A percentile compares a stretch with the other conserved stretches of the same genome.
These are phyloP conservation scores for Dendrolimus houi DNA, from an alignment of 2,888 invertebrate species.

Conservation along the genomic window DNA sequence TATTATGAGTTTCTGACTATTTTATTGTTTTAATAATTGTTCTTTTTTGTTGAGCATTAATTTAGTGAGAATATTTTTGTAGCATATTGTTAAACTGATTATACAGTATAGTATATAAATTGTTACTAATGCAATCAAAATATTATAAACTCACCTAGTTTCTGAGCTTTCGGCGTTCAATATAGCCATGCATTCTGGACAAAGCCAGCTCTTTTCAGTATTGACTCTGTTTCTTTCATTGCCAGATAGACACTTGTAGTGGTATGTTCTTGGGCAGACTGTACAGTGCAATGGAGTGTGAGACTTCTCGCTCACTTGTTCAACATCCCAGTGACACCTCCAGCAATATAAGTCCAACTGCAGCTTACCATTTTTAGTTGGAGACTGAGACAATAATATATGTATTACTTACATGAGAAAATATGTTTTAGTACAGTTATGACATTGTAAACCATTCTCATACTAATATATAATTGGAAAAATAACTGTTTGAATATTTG, in stretches of 20 bases:
- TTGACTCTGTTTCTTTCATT: conserved; percentile 61
- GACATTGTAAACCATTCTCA: neutral
- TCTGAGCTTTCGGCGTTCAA: conserved; percentile 84
- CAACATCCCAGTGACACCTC: conserved; percentile 88
- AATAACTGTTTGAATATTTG: too few relatives aligned
- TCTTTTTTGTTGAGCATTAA: too few relatives aligned
- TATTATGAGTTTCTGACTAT: too few relatives aligned
- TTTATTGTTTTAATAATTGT: too few relatives aligned
- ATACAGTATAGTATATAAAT: conserved; percentile 2
- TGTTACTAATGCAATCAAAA: too few relatives aligned
- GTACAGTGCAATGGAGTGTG: conserved; percentile 79
- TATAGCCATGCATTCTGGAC: conserved; percentile 89
- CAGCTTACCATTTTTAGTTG: conserved; percentile 32
- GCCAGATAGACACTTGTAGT: conserved; percentile 83
- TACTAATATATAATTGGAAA: too few relatives aligned
- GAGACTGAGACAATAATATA: conserved; percentile 19
- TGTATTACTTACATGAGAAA: neutral
- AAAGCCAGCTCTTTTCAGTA: conserved; percentile 80
- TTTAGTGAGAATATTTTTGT: neutral
- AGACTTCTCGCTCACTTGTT: conserved; percentile 51
- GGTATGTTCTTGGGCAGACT: conserved; percentile 90
- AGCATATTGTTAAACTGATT: neutral
- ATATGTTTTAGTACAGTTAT: too few relatives aligned
- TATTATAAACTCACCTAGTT: conserved; percentile 67
- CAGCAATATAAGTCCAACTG: conserved; percentile 90